Conservation (phyloP, 2,888 invertebrate genomes). For the Falcaria lacertinaria region DNA sequence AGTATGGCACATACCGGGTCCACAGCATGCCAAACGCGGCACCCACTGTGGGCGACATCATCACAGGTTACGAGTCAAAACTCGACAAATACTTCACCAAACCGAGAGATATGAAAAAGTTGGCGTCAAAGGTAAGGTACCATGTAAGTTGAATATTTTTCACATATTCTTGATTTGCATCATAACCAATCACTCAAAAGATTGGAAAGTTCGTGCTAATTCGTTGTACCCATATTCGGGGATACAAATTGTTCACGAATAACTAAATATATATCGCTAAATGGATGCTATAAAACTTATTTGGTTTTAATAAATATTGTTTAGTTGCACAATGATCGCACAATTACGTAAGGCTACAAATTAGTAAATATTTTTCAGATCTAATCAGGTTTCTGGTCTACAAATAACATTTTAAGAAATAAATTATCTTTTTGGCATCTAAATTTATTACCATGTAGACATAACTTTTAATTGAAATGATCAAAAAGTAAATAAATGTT, state of each 20-base stretch:
- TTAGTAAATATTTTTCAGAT: not conserved
- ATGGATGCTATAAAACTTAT: not conserved
- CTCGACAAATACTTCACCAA: slow-evolving; percentile 68
- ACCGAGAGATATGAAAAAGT: slow-evolving; percentile 56
- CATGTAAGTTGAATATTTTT: slow-evolving; percentile 35
- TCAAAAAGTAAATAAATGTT: no score
- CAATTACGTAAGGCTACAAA: not conserved
- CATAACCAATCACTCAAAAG: not conserved
- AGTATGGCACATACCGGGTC: slow-evolving; percentile 60
- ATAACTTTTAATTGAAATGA: no score
- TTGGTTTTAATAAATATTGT: not conserved
- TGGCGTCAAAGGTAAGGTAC: slow-evolving; percentile 59
- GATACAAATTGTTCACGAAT: not conserved
- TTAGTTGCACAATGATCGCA: not conserved
- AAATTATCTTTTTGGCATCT: no score
- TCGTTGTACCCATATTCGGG: not conserved
- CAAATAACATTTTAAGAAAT: no score
- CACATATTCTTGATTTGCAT: slow-evolving; percentile 5
- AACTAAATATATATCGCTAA: not conserved
- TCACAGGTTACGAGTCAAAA: slow-evolving; percentile 55
- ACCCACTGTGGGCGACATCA: slow-evolving; percentile 34
- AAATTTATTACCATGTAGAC: no score
- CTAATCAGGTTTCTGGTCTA: no score
- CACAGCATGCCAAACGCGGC: slow-evolving; percentile 34
- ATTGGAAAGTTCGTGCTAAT: not conserved